phyloP scores from a whole-genome alignment of 2,888 invertebrate species.

The Syritta pipiens region DNA sequence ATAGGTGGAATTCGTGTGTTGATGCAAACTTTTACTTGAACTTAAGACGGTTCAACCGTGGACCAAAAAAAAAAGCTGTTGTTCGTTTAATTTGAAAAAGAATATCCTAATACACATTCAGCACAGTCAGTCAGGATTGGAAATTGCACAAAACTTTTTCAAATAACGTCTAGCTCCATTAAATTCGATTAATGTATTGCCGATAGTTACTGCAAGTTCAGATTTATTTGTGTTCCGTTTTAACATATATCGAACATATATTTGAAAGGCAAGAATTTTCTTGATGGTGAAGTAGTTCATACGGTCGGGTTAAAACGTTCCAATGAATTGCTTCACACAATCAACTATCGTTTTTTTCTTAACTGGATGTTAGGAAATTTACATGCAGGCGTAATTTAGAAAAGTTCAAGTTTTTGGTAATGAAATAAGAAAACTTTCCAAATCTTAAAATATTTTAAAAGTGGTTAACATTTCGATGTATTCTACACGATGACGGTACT shows the following conservation, averaged over 20 bases:
- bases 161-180: slow-evolving; percentile 1
- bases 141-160: slow-evolving; percentile 34
- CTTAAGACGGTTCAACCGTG: slow-evolving; percentile 2
- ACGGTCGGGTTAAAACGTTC: background rate
- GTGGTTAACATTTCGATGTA: too few relatives aligned
- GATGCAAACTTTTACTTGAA: slow-evolving; percentile 15
- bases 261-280: background rate
- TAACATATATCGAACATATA: background rate
- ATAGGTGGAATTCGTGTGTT: too few relatives aligned
- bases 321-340: background rate
- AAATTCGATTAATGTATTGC: slow-evolving; percentile 26
- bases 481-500: too few relatives aligned
- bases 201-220: slow-evolving; percentile 31
- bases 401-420: too few relatives aligned
- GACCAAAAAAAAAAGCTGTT: too few relatives aligned
- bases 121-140: background rate
- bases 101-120: slow-evolving; percentile 9
- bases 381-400: too few relatives aligned
- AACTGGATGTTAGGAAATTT: too few relatives aligned
- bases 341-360: too few relatives aligned
- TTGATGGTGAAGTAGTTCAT: background rate
- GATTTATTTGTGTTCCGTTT: slow-evolving; percentile 14
- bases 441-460: too few relatives aligned
- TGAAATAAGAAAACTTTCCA: too few relatives aligned
- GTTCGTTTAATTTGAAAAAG: too few relatives aligned